Percentiles rank a stretch among this genome's conserved stretches.
phyloP scores from a whole-genome alignment of 2,888 invertebrate species.

The Sialis lutaria region DNA sequence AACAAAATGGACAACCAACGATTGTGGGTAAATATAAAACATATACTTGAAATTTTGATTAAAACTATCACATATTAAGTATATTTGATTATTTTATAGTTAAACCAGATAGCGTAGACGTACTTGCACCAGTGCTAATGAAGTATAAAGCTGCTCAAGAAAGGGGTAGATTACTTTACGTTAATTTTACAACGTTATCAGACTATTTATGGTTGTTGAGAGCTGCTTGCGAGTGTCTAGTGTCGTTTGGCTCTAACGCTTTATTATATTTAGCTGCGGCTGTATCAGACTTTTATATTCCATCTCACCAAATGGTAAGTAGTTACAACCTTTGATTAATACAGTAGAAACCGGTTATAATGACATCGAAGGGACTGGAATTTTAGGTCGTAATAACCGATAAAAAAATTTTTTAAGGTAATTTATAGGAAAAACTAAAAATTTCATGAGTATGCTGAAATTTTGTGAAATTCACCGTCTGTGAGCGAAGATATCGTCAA shows the following conservation, averaged over 20 bases:
- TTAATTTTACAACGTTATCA: constrained; percentile 68
- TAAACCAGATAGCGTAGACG: constrained; percentile 53
- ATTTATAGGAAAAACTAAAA: no score
- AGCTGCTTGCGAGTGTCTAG: constrained; percentile 63
- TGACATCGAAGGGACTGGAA: no score
- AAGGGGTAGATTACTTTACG: constrained; percentile 51
- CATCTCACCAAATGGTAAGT: constrained; percentile 74
- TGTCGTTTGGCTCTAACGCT: constrained; percentile 45
- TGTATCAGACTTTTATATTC: constrained; percentile 97
- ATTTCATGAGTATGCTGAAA: no score
- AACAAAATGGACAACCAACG: constrained; percentile 42
- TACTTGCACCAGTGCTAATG: constrained; percentile 49
- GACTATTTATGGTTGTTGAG: constrained; percentile 87
- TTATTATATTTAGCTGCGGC: constrained; percentile 94
- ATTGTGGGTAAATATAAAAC: constrained; percentile 34
- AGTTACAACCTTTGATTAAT: no score
- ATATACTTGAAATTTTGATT: neutral
- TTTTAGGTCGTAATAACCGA: no score
- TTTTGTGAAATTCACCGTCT: no score
- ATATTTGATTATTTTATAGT: constrained; percentile 28
- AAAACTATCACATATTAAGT: neutral
- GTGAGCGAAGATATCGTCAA: no score
- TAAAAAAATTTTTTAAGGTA: no score
- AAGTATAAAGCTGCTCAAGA: constrained; percentile 69
- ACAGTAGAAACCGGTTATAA: no score